A percentile compares a stretch with the other conserved stretches of the same genome.
Conservation (phyloP, 2,888 invertebrate species). For the Athrips mouffetella region DNA sequence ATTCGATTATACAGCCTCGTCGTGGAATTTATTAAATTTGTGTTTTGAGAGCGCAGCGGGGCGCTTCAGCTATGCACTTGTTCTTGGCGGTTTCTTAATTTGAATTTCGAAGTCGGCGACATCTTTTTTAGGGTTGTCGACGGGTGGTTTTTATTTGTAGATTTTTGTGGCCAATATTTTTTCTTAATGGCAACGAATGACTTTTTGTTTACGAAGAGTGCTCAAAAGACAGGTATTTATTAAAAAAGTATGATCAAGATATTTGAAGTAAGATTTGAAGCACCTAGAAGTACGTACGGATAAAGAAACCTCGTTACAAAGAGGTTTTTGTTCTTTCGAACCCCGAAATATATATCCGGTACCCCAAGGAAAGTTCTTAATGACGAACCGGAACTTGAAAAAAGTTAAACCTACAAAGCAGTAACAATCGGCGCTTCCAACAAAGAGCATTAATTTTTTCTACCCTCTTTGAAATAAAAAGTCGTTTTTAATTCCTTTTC, state of each 20-base stretch:
- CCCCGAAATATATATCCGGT: conserved; percentile 16
- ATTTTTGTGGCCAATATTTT: background rate
- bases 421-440: conserved; percentile 52
- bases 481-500: conserved; percentile 57
- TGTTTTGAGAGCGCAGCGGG: conserved; percentile 42
- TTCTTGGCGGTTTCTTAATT: conserved; percentile 27
- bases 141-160: conserved; percentile 3
- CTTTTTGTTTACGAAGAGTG: too few relatives aligned
- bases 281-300: background rate
- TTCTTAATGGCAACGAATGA: background rate
- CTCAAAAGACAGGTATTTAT: background rate
- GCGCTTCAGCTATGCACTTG: conserved; percentile 33
- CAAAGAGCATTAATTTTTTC: conserved; percentile 51
- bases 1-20: conserved; percentile 66
- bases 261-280: background rate
- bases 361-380: conserved; percentile 16
- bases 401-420: conserved; percentile 55
- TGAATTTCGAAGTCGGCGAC: conserved; percentile 9
- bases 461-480: conserved; percentile 22
- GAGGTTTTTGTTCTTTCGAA: conserved; percentile 9
- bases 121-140: conserved; percentile 9
- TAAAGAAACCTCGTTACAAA: conserved; percentile 4
- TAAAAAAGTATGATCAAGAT: background rate
- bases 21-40: conserved; percentile 61
- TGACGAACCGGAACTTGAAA: conserved; percentile 23